Conservation (phyloP, 2,797 vertebrate genomes). For the Dromococcyx pavoninus region DNA sequence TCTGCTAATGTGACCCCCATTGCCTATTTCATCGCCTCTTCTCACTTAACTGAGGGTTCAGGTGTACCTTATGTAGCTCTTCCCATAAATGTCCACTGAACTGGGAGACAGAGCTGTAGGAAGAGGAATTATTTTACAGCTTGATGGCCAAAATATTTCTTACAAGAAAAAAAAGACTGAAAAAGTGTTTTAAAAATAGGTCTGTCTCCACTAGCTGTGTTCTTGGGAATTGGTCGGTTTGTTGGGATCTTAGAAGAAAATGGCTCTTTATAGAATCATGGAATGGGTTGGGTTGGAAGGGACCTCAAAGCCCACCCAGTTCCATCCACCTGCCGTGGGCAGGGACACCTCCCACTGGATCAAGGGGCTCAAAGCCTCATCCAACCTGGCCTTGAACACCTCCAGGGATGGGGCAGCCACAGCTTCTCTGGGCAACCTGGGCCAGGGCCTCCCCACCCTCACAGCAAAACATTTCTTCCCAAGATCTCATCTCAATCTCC, state of each 20-base stretch:
- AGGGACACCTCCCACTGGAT: too few species aligned
- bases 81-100: background rate
- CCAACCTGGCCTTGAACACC: too few species aligned
- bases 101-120: background rate
- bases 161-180: background rate
- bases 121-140: background rate
- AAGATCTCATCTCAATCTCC: too few species aligned
- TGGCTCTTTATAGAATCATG: background rate
- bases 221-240: background rate
- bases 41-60: background rate
- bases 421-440: too few species aligned
- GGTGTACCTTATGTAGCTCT: background rate
- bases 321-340: too few species aligned
- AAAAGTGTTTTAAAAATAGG: background rate
- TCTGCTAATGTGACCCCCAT: background rate
- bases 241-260: background rate
- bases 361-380: too few species aligned
- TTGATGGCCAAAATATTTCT: background rate
- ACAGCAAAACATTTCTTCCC: too few species aligned
- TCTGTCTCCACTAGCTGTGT: background rate
- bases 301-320: too few species aligned
- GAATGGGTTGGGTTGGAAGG: too few species aligned
- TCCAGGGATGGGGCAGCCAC: too few species aligned
- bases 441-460: too few species aligned
- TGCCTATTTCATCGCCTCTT: background rate